Percentiles rank a stretch among this genome's conserved stretches.
Conservation (phyloP, 2,113 vertebrate species). For the Scolopax mira region DNA sequence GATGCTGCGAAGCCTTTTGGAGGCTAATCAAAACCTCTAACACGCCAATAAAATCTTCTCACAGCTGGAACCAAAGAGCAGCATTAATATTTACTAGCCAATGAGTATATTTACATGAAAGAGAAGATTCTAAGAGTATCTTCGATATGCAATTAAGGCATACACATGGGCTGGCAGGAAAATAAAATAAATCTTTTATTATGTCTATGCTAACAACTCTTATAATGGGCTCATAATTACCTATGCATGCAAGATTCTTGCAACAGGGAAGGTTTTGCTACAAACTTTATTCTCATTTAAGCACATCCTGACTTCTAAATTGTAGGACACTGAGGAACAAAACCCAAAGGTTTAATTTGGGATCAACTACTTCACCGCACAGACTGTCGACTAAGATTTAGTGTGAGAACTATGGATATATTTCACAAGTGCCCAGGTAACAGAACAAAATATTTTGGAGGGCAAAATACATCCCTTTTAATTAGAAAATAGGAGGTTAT, state of each 20-base stretch:
- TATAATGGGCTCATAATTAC: conserved; percentile 49
- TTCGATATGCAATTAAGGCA: conserved; percentile 56
- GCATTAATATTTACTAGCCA: conserved; percentile 65
- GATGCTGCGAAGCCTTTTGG: conserved; percentile 42
- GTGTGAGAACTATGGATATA: neutral
- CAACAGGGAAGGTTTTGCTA: conserved; percentile 19
- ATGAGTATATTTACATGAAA: conserved; percentile 54
- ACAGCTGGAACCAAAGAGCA: conserved; percentile 51
- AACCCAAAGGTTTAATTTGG: neutral
- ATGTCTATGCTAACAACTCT: conserved; percentile 36
- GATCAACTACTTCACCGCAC: neutral
- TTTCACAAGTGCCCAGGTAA: neutral
- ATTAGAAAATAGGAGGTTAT: neutral
- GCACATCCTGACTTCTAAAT: neutral
- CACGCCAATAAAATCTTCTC: conserved; percentile 54
- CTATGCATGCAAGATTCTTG: conserved; percentile 17
- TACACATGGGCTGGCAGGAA: conserved; percentile 25
- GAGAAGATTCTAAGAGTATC: conserved; percentile 44
- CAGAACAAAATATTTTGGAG: neutral
- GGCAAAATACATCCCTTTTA: neutral
- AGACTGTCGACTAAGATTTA: neutral
- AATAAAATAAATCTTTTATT: conserved; percentile 56
- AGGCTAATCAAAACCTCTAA: conserved; percentile 67
- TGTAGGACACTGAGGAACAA: neutral
- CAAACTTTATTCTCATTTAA: neutral